Conservation (phyloP, 2,888 invertebrate species). For the Pegoplata infirma region DNA sequence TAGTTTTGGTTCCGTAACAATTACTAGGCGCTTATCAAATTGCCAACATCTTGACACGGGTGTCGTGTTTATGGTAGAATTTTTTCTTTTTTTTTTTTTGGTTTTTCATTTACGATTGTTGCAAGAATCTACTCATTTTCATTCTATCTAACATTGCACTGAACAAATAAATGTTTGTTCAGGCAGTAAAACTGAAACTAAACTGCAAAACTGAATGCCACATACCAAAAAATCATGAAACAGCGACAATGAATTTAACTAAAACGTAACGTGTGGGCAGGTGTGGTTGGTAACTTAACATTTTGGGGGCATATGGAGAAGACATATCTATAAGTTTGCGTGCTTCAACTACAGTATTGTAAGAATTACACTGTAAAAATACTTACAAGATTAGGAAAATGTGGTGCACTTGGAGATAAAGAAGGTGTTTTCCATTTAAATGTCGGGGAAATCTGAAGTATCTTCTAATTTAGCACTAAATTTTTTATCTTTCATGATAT, state of each 20-base stretch:
- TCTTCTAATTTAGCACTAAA: no score
- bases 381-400: no score
- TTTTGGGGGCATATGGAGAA: conserved; percentile 44
- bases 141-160: background rate
- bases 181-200: conserved; percentile 18
- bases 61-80: conserved; percentile 60
- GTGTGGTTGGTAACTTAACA: conserved; percentile 39
- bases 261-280: conserved; percentile 55
- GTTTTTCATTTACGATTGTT: background rate
- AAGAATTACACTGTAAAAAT: background rate
- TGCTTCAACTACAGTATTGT: conserved; percentile 1
- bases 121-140: background rate
- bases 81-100: conserved; percentile 51
- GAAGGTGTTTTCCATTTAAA: no score
- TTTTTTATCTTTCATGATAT: no score
- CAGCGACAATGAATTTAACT: conserved; percentile 21
- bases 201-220: conserved; percentile 41
- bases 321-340: conserved; percentile 48
- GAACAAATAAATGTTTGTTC: conserved; percentile 5
- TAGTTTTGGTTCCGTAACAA: conserved; percentile 69
- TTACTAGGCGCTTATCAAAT: conserved; percentile 71
- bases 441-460: no score
- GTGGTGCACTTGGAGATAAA: no score
- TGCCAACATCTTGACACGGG: conserved; percentile 69
- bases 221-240: conserved; percentile 47